Conservation (phyloP, 2,888 invertebrate species). For the Campoplex nolae region DNA sequence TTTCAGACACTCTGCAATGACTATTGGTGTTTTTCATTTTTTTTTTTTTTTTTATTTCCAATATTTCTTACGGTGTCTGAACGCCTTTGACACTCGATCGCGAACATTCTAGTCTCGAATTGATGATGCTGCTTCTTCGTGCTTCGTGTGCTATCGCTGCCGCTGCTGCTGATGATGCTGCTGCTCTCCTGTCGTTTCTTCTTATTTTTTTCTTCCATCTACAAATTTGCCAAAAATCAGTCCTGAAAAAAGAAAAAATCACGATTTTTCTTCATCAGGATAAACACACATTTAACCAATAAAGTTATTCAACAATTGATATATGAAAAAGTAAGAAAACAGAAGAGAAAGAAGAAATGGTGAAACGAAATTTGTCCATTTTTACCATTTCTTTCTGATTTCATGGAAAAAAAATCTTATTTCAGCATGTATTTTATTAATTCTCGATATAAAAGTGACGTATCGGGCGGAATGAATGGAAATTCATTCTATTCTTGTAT, state of each 20-base stretch:
- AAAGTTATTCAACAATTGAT: background rate
- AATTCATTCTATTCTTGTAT: constrained; percentile 45
- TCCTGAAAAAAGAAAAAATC: background rate
- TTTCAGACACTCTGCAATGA: background rate
- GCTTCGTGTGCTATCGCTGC: constrained; percentile 64
- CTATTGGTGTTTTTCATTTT: background rate
- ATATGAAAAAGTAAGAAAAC: background rate
- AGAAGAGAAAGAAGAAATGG: background rate
- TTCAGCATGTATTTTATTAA: background rate
- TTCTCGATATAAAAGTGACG: background rate
- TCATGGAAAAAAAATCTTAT: background rate
- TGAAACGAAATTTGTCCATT: background rate
- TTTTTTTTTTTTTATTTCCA: too few species aligned
- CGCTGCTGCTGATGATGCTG: constrained; percentile 23
- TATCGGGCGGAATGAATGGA: constrained; percentile 26
- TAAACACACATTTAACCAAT: background rate
- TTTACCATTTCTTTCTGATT: background rate
- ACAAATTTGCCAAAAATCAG: background rate
- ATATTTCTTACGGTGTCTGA: background rate
- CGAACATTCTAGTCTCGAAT: background rate
- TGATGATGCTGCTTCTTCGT: constrained; percentile 50
- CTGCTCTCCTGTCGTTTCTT: constrained; percentile 48
- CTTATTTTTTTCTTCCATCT: background rate
- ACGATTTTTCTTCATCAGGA: background rate
- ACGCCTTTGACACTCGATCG: background rate